phyloP scores from a whole-genome alignment of 2,797 vertebrate species.

The Hydrophis major region DNA sequence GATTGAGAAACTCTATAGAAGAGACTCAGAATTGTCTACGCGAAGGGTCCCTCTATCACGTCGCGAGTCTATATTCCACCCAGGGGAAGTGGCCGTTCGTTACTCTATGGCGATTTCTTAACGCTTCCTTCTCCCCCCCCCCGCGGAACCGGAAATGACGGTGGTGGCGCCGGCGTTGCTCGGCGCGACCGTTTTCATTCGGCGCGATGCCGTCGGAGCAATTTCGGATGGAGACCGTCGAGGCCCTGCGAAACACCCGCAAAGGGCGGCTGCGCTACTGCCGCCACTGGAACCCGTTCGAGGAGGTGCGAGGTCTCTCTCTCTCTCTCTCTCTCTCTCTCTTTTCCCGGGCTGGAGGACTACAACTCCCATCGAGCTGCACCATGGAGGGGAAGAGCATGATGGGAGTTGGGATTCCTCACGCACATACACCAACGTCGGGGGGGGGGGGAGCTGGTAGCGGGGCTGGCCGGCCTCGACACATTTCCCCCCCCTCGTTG shows the following conservation, averaged over 20 bases:
- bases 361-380: background rate
- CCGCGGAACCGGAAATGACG: conserved; percentile 3
- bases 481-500: accelerated
- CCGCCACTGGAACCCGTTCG: conserved; percentile 56
- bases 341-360: background rate
- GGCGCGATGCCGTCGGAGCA: conserved; percentile 53
- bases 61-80: background rate
- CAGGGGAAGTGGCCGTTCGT: background rate
- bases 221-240: conserved; percentile 69
- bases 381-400: background rate
- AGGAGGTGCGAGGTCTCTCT: conserved; percentile 57
- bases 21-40: background rate
- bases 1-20: background rate
- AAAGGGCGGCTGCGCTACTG: conserved; percentile 73
- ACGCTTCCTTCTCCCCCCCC: background rate
- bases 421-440: background rate
- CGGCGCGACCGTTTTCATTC: accelerated
- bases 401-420: background rate
- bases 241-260: conserved; percentile 66
- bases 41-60: background rate
- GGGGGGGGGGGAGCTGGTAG: background rate
- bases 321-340: background rate
- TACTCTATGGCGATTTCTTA: background rate
- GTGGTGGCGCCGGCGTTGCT: accelerated
- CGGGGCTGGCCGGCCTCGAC: background rate